phyloP scores from a whole-genome alignment of 1,140 invertebrate genomes.

The Pseudomyrmex pallidus region DNA sequence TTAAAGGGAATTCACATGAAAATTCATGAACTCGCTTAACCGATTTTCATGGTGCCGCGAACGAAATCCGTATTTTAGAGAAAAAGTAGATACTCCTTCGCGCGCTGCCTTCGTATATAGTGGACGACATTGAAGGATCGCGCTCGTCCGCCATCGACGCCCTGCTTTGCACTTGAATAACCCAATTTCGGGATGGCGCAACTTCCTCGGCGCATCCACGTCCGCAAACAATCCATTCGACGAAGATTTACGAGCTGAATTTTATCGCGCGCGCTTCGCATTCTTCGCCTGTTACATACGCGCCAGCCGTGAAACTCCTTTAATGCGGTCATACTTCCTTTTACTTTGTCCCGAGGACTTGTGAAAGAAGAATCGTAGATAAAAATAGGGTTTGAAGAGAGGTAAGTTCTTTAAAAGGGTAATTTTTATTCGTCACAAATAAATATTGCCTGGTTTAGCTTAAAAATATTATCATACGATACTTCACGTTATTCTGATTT shows the following conservation, averaged over 20 bases:
- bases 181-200: conserved; percentile 64
- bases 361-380: conserved; percentile 27
- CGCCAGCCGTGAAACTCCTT: conserved; percentile 41
- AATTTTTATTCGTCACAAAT: background rate
- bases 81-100: conserved; percentile 22
- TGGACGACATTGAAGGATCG: conserved; percentile 65
- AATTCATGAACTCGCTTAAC: conserved; percentile 57
- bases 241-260: conserved; percentile 73
- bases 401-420: background rate
- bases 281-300: conserved; percentile 51
- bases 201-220: conserved; percentile 36
- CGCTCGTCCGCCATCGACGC: conserved; percentile 1
- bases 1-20: conserved; percentile 63
- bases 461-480: background rate
- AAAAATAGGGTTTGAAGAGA: background rate
- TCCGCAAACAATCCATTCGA: conserved; percentile 73
- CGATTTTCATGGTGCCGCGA: conserved; percentile 56
- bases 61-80: conserved; percentile 61
- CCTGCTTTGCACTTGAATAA: conserved; percentile 73
- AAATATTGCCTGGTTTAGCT: too few relatives aligned
- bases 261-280: conserved; percentile 49
- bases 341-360: conserved; percentile 15
- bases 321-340: conserved; percentile 48
- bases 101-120: background rate
- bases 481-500: too few relatives aligned